Evolutionary conservation across 2,113 vertebrate species (phyloP), one percentile per base, ranked within the genome.

Genomic region (Tetraodon nigroviridis): DNA sequence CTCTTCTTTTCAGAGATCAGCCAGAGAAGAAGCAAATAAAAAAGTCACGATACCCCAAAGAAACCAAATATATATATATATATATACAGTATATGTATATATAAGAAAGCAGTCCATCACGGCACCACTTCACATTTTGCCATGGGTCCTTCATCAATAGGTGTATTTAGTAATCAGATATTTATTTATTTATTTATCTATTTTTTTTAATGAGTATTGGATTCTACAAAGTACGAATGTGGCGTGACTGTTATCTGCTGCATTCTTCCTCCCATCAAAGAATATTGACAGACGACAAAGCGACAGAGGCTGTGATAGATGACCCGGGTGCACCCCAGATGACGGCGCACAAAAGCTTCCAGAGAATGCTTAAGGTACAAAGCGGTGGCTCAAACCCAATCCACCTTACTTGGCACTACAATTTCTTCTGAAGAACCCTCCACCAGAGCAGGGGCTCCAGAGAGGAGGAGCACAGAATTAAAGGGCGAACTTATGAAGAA

Each of bases 261-360:
- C 66, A 32, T 72, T 77, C 66, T 54, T 70, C 62, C 72, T 67
- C 60, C 60, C 63, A 48, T 75, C 69, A 61, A 60, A 64, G 40
- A 56, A 42, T 68, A 78, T 67, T 67, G 85, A 81, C 67, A 48
- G 60, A 68, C 59, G 67, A 78, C 73, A 71, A 67, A 82, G 69
- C 45, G 66, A 60, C 58, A 51, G 68, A 59, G 59, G 67, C 73
- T 48, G 7, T 71, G 69, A 85, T 72, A 60, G 69, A 82, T 79
- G 20, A 37, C 17, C n/a, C 6, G 18, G 12, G n/a, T 22, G 12
- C 45, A 1, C 12, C 56, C 6, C 44, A 44, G 44, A 52, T 21
- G 19, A 67, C 22, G 7, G 55, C 56, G 71, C 57, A 49, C 63
- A 77, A 71, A 27, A 63, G 75, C 81, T 77, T 40, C 13, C 78